Evolutionary conservation across 2,113 vertebrate species (phyloP), one percentile per base, ranked within the genome.

Genomic region (Dolichotis patagonum): DNA sequence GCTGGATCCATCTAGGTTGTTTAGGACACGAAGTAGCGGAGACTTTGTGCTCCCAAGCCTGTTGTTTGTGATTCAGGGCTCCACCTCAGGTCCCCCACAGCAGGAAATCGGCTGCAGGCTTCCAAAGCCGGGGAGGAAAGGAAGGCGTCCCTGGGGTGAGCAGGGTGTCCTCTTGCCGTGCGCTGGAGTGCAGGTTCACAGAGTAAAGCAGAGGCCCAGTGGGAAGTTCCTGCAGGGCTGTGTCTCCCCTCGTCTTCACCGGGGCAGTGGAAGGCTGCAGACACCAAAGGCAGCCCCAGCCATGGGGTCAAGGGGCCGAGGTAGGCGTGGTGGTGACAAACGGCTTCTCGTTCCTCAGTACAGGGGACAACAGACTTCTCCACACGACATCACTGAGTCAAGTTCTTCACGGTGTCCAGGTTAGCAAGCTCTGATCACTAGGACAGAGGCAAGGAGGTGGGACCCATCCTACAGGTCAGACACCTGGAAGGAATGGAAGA

Each of bases 41-140:
- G 69, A 63, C 85, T 67, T 58, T 9, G 87, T 78, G 82, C 95
- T 94, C 94, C 88, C 32, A 75, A 41, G 49, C 24, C 52, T 91
- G 67, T 82, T 3, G 0, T 28, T 73, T 32, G 17, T 96, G 94
- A 96, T 69, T 97, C 96, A 96, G 0, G 0, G 65, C 41, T 85
- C 89, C 85, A 67, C 77, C 58, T 73, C 80, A 73, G 32, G 26
- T 85, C 83, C 26, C 69, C 85, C 93, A 69, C 54, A 95, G 86
- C 90, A 95, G 90, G 90, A 95, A 96, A 90, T 52, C 75, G 24
- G 54, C 20, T 14, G 1, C 43, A 69, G 90, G 35, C 16, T 75
- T 91, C 63, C 49, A 88, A 65, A n/a, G 49, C 49, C 8, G 7
- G 85, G 62, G 91, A 86, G 65, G 83, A 94, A 95, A 91, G 30